Conservation (phyloP, 2,888 invertebrate genomes). For the Hololepta plana region DNA sequence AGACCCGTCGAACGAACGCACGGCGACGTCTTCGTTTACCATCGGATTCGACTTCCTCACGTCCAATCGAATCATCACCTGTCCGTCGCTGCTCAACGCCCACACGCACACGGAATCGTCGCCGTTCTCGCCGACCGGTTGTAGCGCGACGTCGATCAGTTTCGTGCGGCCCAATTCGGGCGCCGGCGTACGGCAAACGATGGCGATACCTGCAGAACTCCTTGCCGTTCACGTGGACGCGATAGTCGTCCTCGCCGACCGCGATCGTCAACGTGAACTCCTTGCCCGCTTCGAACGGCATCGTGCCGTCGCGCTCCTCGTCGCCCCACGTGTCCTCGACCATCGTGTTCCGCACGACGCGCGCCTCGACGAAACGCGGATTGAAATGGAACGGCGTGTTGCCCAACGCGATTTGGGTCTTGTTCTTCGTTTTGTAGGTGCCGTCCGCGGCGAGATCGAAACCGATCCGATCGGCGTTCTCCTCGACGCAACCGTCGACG, state of each 20-base stretch:
- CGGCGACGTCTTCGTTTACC: too few relatives aligned
- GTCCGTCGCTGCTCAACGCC: slow-evolving; percentile 76
- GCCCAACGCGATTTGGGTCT: slow-evolving; percentile 43
- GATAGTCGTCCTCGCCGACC: slow-evolving; percentile 43
- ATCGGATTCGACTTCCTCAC: slow-evolving; percentile 54
- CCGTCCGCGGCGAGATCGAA: slow-evolving; percentile 51
- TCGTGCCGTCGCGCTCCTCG: slow-evolving; percentile 50
- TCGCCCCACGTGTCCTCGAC: slow-evolving; percentile 60
- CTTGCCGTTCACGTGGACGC: slow-evolving; percentile 48
- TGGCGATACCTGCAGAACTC: slow-evolving; percentile 56
- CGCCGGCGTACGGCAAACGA: too few relatives aligned
- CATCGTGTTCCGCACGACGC: slow-evolving; percentile 60
- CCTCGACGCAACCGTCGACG: slow-evolving; percentile 52
- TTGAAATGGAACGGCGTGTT: slow-evolving; percentile 72
- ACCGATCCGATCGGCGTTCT: slow-evolving; percentile 53
- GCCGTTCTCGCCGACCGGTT: slow-evolving; percentile 28
- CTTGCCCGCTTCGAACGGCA: slow-evolving; percentile 49
- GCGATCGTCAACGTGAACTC: slow-evolving; percentile 51
- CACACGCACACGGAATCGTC: slow-evolving; percentile 45
- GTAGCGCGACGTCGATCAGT: slow-evolving; percentile 52
- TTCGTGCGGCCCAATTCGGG: slow-evolving; percentile 71
- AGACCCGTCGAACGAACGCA: not conserved
- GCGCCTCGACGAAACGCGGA: slow-evolving; percentile 43
- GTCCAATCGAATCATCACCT: slow-evolving; percentile 65
- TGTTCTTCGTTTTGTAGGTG: slow-evolving; percentile 42